Base-by-base conservation (phyloP, 2,888 invertebrate genomes). In the Drosophila anceps region DNA sequence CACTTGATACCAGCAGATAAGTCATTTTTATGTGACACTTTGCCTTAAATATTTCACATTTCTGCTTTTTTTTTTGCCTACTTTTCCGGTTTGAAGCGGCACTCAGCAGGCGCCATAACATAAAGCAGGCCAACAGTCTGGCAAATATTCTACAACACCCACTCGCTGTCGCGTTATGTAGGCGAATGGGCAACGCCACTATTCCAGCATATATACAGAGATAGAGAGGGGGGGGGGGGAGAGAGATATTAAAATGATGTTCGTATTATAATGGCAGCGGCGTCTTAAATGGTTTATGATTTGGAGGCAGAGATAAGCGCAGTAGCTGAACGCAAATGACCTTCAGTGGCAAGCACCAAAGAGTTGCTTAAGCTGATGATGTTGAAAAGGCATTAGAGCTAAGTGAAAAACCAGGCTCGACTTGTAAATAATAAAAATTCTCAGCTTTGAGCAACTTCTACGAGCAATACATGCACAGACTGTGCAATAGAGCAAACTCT, bases 1-100 rank as follows among this genome's bases (percentile, higher is more conserved):
- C 89, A 89, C 88, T 90, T 90, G 84, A 89, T 88, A 86, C 84
- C 84, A 77, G 84, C 79, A 92, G 92, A 91, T 92, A 91, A 91
- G 92, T 91, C 91, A 92, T 91, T 91, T 92, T 91, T 91, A 91
- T 91, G 91, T 91, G 91, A 91, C 91, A 92, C 91, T 91, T 88
- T 88, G 88, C 85, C 85, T 90, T 84, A 90, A 90, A 88, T 87
- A 91, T 91, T 91, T 92, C 88, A 81, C 91, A 84, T 90, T 91
- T 84, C 48, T 48, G 24, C 44, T 81, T 20, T 50, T 64, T 48
- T 12, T 62, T 9, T 54, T 54, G 37, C 54, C 53, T 37, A 24
- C 53, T 35, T 53, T 54, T n/a, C 37, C 27, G 20, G n/a, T 37
- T 24, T 51, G 13, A 50, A 55, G 71, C 44, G 53, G 46, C 39